Percentiles rank a stretch among this genome's conserved stretches.
These are phyloP conservation scores for Clavelina lepadiformis DNA, from an alignment of 23 tunicate genomes.

Conservation along the genomic window DNA sequence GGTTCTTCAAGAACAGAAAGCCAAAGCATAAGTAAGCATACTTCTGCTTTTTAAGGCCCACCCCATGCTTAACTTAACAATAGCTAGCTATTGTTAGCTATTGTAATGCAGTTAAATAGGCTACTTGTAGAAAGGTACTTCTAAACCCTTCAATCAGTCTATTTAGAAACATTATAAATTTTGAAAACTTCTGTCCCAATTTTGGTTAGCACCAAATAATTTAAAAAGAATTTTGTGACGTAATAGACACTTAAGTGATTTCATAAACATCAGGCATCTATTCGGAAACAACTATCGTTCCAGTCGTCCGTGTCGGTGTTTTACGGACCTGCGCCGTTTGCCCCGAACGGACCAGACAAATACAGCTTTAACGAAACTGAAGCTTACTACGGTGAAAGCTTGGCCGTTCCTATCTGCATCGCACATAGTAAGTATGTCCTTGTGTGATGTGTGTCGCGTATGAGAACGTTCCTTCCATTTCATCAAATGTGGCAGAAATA, in stretches of 20 bases:
- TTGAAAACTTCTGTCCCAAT: no score
- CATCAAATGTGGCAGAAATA: no score
- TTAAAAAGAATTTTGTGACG: no score
- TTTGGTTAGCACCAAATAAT: no score
- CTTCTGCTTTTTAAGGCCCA: neutral
- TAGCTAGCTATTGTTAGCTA: no score
- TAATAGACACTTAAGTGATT: slow-evolving; percentile 1
- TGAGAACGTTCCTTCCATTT: no score
- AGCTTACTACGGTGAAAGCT: slow-evolving; percentile 36
- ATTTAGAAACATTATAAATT: no score
- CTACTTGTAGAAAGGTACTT: no score
- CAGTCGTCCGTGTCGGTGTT: slow-evolving; percentile 50
- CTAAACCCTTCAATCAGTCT: no score
- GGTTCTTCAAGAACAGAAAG: slow-evolving; percentile 49
- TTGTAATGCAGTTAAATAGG: no score
- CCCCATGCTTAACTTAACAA: no score
- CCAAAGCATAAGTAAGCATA: slow-evolving; percentile 32
- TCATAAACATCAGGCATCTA: slow-evolving; percentile 8
- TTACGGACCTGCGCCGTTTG: slow-evolving; percentile 52
- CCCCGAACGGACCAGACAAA: slow-evolving; percentile 25
- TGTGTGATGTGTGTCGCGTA: no score
- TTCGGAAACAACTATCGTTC: neutral
- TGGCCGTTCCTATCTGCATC: slow-evolving; percentile 68
- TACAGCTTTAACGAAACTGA: slow-evolving; percentile 16
- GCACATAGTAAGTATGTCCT: slow-evolving; percentile 49